Evolutionary conservation across 2,888 invertebrate species (phyloP), one percentile per base, ranked within the genome.

Genomic region (Flexamia atlantica): DNA sequence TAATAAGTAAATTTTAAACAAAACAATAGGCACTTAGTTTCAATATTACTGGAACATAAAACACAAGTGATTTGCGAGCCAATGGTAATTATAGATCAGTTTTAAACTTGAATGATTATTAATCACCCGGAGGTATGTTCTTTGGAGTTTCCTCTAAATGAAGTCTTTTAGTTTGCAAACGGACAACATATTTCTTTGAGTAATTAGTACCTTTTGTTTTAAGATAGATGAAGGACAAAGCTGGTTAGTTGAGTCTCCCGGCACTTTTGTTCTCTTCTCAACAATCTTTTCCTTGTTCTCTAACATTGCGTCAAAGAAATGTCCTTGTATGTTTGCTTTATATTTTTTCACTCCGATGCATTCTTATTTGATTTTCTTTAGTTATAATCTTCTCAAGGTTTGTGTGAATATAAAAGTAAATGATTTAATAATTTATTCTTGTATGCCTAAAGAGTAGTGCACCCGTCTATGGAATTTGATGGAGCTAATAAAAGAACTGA

Each of bases 181-280:
- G 57, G 57, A 57, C 36, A 36, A 9, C 36, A 57, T 20, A 57
- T 57, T 57, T 57, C 57, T 57, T 57, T 57, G 57, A 57, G 57
- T 23, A 57, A 57, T 57, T 57, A 57, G 23, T 12, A 57, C 57
- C 57, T 57, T 57, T 57, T 57, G 57, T 57, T 57, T n/a, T 23
- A 57, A 57, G 57, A 57, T 57, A 23, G 57, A 57, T 57, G 57
- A 57, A 57, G 57, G 20, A 20, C 57, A 57, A 57, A 57, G 57
- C 57, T 23, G 57, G 57, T 57, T 57, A 4, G 57, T 23, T 23
- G 20, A 23, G 57, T 23, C 57, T 57, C 57, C 3, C 4, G 57
- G 23, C 57, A 57, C 57, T 57, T 57, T 57, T 57, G 57, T 57
- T 57, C 57, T 57, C 23, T 23, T 3, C 23, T 57, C 57, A 57